Base-by-base conservation (phyloP, 2,113 vertebrate genomes). In the Mellivora capensis region DNA sequence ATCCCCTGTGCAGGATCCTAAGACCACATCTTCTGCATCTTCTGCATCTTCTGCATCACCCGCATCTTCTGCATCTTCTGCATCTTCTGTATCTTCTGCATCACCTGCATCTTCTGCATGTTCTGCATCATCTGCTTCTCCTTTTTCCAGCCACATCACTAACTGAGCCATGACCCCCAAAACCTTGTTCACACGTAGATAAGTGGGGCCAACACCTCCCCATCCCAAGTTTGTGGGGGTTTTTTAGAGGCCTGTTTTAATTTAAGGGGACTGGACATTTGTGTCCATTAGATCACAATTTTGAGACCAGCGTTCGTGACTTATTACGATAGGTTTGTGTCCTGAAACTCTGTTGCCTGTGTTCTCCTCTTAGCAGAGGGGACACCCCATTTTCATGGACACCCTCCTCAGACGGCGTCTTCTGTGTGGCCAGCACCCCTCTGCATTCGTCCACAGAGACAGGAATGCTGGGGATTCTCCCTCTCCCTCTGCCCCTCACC, bases 191-290 rank as follows among this genome's bases (percentile, higher is more conserved):
- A n/a, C 57, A 3, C 14, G 20, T 49, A 2, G 25, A 17, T 11
- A 27, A 13, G 23, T 6, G 15, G 74, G 31, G 49, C 61, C 18
- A 7, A 88, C 1, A 2, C 62, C 18, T 37, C 20, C 31, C 20
- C 2, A 3, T 42, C 34, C 34, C 10, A 7, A 42, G 27, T n/a
- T 11, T 20, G 25, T 39, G 39, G 1, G 18, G 69, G 12, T 59
- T 27, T 76, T 72, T 23, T 61, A 14, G 20, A 6, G 37, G 39
- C 54, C 15, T 14, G 0, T 29, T 88, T 49, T 54, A 6, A 37
- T 21, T 6, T 25, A 9, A 9, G 29, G 14, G 9, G 49, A 12
- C 59, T 27, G 34, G 8, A n/a, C 12, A 0, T 34, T 1, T 25
- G 13, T 42, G 2, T 49, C 59, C 39, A 5, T 31, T 4, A 77